Percentiles rank a stretch among this genome's conserved stretches.
Conservation (phyloP, 2,113 vertebrate species). For the Petrocephalus microphthalmus region DNA sequence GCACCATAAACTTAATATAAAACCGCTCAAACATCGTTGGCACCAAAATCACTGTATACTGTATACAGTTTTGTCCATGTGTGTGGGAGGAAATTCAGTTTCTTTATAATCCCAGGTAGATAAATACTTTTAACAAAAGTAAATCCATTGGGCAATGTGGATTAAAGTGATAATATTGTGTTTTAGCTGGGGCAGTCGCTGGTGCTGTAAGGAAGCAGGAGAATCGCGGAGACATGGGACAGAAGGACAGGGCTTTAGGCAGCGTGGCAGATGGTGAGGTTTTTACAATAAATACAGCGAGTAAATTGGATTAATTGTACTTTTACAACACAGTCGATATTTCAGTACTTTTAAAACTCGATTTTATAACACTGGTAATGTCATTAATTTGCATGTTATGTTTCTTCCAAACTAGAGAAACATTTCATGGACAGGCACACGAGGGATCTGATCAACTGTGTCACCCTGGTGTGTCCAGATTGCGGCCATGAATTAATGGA, state of each 20-base stretch:
- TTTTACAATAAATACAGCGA: background rate
- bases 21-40: too few species aligned
- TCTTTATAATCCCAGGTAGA: background rate
- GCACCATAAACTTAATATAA: too few species aligned
- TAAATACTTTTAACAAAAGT: background rate
- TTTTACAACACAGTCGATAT: background rate
- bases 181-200: too few species aligned
- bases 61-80: too few species aligned
- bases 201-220: too few species aligned
- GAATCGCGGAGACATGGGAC: background rate
- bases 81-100: background rate
- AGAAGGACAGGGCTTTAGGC: background rate
- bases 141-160: too few species aligned
- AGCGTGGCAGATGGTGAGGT: background rate
- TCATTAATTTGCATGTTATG: background rate
- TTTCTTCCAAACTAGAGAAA: background rate
- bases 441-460: background rate
- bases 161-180: too few species aligned
- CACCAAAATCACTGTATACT: too few species aligned
- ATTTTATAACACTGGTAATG: background rate
- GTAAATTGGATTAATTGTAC: background rate
- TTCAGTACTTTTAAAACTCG: too few species aligned
- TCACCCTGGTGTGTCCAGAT: background rate
- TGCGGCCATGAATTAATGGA: too few species aligned
- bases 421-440: background rate